Evolutionary conservation across 2,797 vertebrate species (phyloP).

Genomic region (Dromococcyx pavoninus): DNA sequence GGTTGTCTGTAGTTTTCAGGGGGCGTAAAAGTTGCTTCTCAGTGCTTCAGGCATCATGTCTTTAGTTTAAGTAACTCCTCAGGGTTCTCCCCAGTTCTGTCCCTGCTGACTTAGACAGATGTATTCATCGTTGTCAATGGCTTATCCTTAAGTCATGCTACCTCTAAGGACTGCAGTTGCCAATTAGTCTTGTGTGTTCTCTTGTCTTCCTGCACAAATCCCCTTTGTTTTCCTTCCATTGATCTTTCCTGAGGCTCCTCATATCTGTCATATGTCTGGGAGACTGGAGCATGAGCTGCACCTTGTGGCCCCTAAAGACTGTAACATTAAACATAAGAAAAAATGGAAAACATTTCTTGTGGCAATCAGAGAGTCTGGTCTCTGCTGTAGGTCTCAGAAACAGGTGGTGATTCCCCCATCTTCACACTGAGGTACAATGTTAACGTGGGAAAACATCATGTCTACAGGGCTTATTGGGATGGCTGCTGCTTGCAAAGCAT

Average conservation of each 20-base stretch:
- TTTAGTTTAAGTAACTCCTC: background rate
- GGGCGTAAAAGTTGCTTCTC: background rate
- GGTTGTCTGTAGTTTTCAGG: background rate
- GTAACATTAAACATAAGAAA: background rate
- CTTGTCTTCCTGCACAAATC: background rate
- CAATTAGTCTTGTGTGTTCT: background rate
- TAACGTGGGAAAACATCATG: background rate
- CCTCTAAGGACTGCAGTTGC: background rate
- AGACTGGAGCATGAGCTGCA: background rate
- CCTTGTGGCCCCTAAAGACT: background rate
- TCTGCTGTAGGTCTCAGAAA: background rate
- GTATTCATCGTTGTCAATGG: background rate
- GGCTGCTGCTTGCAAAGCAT: background rate
- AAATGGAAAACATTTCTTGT: background rate
- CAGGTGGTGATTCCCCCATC: background rate
- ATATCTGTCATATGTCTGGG: background rate
- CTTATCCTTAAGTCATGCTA: background rate
- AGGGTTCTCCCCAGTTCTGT: background rate
- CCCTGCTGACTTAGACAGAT: background rate
- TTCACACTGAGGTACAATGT: background rate
- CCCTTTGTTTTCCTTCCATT: background rate
- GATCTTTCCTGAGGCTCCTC: background rate
- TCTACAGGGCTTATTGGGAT: background rate
- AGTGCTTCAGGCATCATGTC: background rate
- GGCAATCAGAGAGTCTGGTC: background rate